Evolutionary conservation across 2,797 vertebrate genomes (phyloP).

Genomic region (Coreius guichenoti): DNA sequence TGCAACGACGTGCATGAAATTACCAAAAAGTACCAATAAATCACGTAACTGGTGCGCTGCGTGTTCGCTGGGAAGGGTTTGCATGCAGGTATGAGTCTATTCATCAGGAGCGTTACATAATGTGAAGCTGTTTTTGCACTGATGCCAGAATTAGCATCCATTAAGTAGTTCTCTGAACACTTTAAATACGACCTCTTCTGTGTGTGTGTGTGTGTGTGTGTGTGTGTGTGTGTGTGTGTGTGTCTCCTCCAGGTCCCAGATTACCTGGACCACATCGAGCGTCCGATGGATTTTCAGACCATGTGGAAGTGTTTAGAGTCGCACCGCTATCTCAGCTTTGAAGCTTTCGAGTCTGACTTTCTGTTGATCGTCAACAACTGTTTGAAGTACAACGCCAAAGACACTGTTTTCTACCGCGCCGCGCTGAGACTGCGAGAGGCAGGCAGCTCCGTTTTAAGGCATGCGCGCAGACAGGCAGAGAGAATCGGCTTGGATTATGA

Average conservation of each 20-base stretch:
- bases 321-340: slow-evolving; percentile 95
- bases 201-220: neutral
- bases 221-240: neutral
- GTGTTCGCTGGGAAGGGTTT: no score
- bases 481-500: slow-evolving; percentile 97
- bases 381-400: slow-evolving; percentile 99
- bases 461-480: slow-evolving; percentile 93
- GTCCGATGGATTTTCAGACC: slow-evolving; percentile 99
- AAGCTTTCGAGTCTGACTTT: slow-evolving; percentile 96
- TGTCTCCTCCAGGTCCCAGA: slow-evolving; percentile 87
- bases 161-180: neutral
- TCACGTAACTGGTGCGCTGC: no score
- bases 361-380: slow-evolving; percentile 98
- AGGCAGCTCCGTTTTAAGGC: slow-evolving; percentile 86
- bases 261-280: slow-evolving; percentile 98
- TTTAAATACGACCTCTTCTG: neutral
- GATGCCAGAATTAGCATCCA: neutral
- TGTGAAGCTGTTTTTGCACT: neutral
- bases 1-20: no score
- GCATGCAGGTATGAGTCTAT: no score
- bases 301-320: slow-evolving; percentile 97
- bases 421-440: slow-evolving; percentile 93
- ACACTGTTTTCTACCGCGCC: slow-evolving; percentile 97
- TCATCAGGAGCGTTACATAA: no score
- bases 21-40: no score